Base-by-base conservation (phyloP, 2,888 invertebrate genomes). In the Nematopogon swammerdamellus region DNA sequence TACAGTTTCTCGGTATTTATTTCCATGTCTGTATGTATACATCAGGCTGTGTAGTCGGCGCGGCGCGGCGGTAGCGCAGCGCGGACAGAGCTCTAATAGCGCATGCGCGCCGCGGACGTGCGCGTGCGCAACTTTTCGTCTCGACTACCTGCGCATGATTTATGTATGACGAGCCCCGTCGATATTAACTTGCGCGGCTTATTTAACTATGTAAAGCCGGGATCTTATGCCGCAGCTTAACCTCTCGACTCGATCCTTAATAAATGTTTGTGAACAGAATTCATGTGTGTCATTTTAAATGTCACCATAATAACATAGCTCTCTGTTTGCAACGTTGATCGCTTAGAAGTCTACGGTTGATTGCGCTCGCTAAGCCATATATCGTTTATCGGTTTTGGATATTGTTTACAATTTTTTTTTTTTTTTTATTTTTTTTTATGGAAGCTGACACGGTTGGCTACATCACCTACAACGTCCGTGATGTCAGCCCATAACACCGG, bases 161-260 rank as follows among this genome's bases (percentile, higher is more conserved):
- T 72, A 74, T 72, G 72, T 68, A 70, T 72, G 68, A 67, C 68
- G 36, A 36, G 36, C 36, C 14, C 36, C 36, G 8, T 36, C 60
- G 65, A 63, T 65, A 65, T 65, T 63, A 36, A 61, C 60, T 60
- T 58, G 59, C 62, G 51, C 44, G 67, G 67, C 65, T 70, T 70
- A 68, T 72, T 71, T 72, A 72, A 71, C 72, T 72, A 71, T 69
- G 70, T 70, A 67, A 67, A 69, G 68, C 67, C 67, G 66, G 68
- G 70, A 36, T 36, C 36, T 36, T 36, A 36, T 36, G 36, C 25
- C 25, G 25, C 5, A 25, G 25, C 36, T 36, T 36, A 36, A 36
- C 36, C 36, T 36, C 11, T 36, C n/a, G 36, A 36, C 36, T 36
- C n/a, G 11, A n/a, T 25, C 25, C 10, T 4, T 10, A 4, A 25